These are phyloP conservation scores for Gerris lacustris DNA, from an alignment of 2,888 invertebrate species.

Conservation along the genomic window DNA sequence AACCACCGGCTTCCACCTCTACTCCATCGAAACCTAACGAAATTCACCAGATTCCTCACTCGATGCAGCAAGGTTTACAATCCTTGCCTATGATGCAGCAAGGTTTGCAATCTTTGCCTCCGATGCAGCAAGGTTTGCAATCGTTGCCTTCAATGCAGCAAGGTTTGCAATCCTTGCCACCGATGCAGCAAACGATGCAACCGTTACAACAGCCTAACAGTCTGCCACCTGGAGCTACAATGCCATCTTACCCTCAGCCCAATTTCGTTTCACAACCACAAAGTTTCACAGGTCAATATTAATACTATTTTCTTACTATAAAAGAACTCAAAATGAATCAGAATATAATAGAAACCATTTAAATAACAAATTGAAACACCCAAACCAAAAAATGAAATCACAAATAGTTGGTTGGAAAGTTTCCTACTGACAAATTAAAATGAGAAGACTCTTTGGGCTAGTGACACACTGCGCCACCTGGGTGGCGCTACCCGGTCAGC, in stretches of 20 bases:
- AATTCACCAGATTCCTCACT: background rate
- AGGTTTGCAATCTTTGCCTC: background rate
- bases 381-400: too few relatives aligned
- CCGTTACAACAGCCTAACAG: background rate
- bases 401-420: too few relatives aligned
- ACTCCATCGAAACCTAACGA: background rate
- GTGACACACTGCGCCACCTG: too few relatives aligned
- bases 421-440: too few relatives aligned
- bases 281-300: background rate
- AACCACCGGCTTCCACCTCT: background rate
- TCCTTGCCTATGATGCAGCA: background rate
- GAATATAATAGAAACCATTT: too few relatives aligned
- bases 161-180: background rate
- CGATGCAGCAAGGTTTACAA: background rate
- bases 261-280: background rate
- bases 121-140: background rate
- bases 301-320: too few relatives aligned
- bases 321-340: too few relatives aligned
- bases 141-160: background rate
- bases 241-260: background rate
- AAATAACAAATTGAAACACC: too few relatives aligned
- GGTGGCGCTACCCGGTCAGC: too few relatives aligned
- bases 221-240: background rate
- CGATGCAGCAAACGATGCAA: slow-evolving; percentile 4
- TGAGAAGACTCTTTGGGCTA: too few relatives aligned